These are phyloP conservation scores for Mixornis gularis DNA, from an alignment of 2,113 vertebrate species.

Conservation along the genomic window DNA sequence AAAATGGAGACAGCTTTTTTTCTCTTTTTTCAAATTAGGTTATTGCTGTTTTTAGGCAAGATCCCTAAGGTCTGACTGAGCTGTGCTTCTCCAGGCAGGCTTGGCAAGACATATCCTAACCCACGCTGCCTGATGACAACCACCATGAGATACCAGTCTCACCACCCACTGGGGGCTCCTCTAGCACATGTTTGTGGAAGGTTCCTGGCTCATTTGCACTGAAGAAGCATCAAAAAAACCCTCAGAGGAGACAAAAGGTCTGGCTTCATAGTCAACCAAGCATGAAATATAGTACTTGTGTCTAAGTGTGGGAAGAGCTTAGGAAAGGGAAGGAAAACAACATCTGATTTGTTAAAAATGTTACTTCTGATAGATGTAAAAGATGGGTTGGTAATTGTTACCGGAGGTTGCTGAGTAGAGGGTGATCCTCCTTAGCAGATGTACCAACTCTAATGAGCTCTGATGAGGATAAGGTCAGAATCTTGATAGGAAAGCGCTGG, in stretches of 20 bases:
- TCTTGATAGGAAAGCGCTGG: neutral
- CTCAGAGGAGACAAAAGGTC: neutral
- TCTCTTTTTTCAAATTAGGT: neutral
- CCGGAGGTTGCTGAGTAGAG: neutral
- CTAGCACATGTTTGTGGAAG: neutral
- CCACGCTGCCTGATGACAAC: neutral
- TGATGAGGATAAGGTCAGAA: slow-evolving; percentile 6
- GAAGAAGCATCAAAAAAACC: neutral
- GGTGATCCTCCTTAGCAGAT: neutral
- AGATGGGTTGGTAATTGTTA: neutral
- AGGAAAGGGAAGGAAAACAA: neutral
- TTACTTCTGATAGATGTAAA: neutral
- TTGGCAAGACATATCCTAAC: neutral
- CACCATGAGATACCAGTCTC: neutral
- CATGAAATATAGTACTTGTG: neutral
- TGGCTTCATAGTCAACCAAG: neutral
- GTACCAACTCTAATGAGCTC: neutral
- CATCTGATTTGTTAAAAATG: neutral
- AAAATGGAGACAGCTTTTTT: neutral
- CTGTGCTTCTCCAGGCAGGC: neutral
- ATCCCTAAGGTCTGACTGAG: neutral
- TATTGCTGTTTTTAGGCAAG: neutral
- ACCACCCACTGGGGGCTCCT: neutral
- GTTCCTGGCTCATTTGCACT: neutral
- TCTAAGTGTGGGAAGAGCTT: neutral